Evolutionary conservation across 92 coral and sea anemone species (phyloP).

Genomic region (Siderastrea siderea): DNA sequence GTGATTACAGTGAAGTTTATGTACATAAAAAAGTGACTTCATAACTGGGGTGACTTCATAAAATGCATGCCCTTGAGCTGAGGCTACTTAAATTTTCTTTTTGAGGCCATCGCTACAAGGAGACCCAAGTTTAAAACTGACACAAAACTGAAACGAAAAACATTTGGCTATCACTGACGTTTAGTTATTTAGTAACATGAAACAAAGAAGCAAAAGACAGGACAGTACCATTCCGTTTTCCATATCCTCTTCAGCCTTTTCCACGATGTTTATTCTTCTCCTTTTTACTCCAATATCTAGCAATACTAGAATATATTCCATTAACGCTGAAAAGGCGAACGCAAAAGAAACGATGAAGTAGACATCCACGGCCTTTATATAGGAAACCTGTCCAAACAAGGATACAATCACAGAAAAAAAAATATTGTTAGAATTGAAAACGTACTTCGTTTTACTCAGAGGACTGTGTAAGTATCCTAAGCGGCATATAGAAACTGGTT

Average conservation of each 20-base stretch:
- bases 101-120: neutral
- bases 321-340: constrained; percentile 70
- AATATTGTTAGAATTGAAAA: neutral
- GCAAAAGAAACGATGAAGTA: constrained; percentile 78
- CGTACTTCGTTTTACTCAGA: neutral
- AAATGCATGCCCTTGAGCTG: no score
- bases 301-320: constrained; percentile 69
- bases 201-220: neutral
- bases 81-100: no score
- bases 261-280: neutral
- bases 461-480: no score
- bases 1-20: no score
- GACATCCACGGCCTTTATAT: constrained; percentile 78
- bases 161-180: no score
- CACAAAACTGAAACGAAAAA: neutral
- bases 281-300: constrained; percentile 55
- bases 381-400: constrained; percentile 61
- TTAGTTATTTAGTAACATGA: neutral
- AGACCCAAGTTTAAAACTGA: neutral
- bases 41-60: no score
- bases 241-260: neutral
- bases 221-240: neutral
- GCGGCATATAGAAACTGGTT: no score
- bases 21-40: no score
- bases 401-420: neutral